phyloP scores from a whole-genome alignment of 2,113 vertebrate species.

The Catharus fuscescens region DNA sequence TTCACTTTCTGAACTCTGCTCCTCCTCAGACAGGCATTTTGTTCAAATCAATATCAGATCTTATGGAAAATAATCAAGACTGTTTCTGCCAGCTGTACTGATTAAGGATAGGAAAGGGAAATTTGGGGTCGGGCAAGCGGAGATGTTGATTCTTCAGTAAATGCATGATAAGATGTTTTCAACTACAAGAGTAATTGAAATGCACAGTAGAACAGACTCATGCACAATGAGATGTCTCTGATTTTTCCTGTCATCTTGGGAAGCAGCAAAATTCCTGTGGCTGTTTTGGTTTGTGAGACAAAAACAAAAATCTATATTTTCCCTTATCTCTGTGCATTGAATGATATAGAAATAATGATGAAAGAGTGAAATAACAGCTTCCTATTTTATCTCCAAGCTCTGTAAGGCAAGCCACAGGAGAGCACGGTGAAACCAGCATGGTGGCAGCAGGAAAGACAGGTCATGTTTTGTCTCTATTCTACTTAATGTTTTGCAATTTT shows the following conservation, averaged over 20 bases:
- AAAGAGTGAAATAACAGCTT: neutral
- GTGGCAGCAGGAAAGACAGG: neutral
- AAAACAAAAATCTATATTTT: neutral
- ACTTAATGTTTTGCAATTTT: neutral
- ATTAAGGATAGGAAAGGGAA: neutral
- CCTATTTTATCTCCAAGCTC: neutral
- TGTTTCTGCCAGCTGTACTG: neutral
- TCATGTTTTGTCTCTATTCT: neutral
- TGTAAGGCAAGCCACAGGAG: neutral
- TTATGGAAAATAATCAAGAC: neutral
- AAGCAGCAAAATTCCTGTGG: neutral
- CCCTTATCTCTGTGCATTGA: neutral
- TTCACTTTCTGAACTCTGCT: neutral
- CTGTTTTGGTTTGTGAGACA: neutral
- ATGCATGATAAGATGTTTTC: neutral
- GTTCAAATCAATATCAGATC: neutral
- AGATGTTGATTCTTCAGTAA: neutral
- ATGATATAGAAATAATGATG: neutral
- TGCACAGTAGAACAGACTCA: neutral
- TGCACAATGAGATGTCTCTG: neutral
- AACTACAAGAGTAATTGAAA: neutral
- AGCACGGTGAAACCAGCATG: accelerated
- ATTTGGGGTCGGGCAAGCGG: neutral
- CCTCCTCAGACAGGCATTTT: neutral
- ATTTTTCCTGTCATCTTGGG: neutral